phyloP scores from a whole-genome alignment of 2,113 vertebrate species.

The Paedocypris sp. region DNA sequence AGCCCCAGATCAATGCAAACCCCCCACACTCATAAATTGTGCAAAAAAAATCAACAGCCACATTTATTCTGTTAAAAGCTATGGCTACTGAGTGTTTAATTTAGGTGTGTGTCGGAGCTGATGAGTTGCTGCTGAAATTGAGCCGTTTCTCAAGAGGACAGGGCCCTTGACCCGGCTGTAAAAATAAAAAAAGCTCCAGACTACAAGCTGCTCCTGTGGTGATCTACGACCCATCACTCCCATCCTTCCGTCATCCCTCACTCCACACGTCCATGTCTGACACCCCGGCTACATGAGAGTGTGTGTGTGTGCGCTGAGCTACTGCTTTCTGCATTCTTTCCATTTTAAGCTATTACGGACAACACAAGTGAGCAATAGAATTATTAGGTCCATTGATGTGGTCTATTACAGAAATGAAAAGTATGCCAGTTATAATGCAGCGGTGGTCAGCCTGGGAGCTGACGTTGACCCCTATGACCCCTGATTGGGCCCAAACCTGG shows the following conservation, averaged over 20 bases:
- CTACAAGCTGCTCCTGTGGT: constrained; percentile 16
- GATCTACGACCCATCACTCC: constrained; percentile 40
- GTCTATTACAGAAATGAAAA: no score
- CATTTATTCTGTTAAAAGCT: no score
- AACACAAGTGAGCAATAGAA: no score
- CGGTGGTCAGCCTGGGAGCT: no score
- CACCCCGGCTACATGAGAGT: constrained; percentile 10
- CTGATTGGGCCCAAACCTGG: no score
- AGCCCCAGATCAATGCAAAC: no score
- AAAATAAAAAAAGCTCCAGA: constrained; percentile 24
- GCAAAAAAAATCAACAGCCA: no score
- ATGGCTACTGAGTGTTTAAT: no score
- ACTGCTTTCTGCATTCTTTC: constrained; percentile 20
- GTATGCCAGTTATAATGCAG: no score
- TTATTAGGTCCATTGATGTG: no score
- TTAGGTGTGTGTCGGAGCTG: constrained; percentile 45
- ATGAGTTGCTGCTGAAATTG: constrained; percentile 37
- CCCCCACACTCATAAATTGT: no score
- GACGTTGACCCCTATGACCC: no score
- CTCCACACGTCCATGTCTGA: constrained; percentile 4
- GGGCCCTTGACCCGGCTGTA: constrained; percentile 41
- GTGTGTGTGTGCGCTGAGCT: background rate
- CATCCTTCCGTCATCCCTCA: constrained; percentile 25
- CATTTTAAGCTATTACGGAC: background rate
- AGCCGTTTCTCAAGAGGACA: constrained; percentile 33